These are phyloP conservation scores for Torymus texanus DNA, from an alignment of 2,888 invertebrate species.

Conservation along the genomic window DNA sequence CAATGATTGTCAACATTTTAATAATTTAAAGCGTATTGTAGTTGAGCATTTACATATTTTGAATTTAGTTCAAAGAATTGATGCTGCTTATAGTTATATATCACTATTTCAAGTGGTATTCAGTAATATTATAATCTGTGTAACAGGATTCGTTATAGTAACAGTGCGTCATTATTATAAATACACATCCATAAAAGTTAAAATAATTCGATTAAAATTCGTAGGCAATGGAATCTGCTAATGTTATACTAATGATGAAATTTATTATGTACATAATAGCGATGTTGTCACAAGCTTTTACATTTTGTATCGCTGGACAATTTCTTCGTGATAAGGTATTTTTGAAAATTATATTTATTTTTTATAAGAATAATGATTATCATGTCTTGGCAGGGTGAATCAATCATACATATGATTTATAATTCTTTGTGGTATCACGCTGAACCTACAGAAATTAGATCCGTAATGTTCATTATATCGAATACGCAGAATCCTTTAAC, in stretches of 20 bases:
- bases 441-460: conserved; percentile 31
- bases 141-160: conserved; percentile 32
- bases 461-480: conserved; percentile 29
- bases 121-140: conserved; percentile 29
- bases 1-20: neutral
- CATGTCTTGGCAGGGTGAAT: conserved; percentile 29
- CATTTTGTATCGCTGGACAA: conserved; percentile 62
- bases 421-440: conserved; percentile 45
- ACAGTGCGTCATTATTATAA: conserved; percentile 10
- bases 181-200: too few relatives aligned
- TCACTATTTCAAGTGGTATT: conserved; percentile 28
- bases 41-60: conserved; percentile 10
- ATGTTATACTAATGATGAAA: conserved; percentile 51
- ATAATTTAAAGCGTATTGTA: conserved; percentile 8
- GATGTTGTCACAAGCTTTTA: conserved; percentile 56
- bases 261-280: conserved; percentile 48
- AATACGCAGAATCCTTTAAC: conserved; percentile 43
- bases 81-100: conserved; percentile 22
- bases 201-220: conserved; percentile 2
- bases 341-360: too few relatives aligned
- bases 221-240: conserved; percentile 51
- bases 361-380: neutral
- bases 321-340: conserved; percentile 59
- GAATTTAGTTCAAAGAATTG: conserved; percentile 3
- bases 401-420: conserved; percentile 33